Percentiles rank a stretch among this genome's conserved stretches.
Conservation (phyloP, 2,888 invertebrate species). For the Amblyteles armatorius region DNA sequence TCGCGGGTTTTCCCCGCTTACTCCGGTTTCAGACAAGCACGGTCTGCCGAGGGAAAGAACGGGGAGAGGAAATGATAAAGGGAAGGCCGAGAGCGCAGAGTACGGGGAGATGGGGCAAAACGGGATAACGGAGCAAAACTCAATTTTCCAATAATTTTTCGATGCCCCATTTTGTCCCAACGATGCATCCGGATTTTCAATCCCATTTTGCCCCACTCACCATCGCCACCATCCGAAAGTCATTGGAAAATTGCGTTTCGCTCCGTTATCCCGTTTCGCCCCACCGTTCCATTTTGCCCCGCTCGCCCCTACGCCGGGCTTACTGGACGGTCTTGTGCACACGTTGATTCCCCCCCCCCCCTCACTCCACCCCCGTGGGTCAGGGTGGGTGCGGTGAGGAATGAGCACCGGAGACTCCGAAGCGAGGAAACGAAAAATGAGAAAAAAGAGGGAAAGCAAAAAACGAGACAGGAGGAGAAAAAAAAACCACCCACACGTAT, state of each 20-base stretch:
- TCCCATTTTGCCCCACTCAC: no score
- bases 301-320: neutral
- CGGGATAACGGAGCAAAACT: no score
- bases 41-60: neutral
- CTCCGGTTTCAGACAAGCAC: neutral
- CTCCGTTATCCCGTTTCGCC: no score
- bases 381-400: neutral
- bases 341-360: neutral
- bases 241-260: no score
- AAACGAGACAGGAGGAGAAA: neutral
- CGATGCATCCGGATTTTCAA: no score
- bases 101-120: neutral
- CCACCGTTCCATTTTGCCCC: no score
- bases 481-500: no score
- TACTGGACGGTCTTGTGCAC: neutral
- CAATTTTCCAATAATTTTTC: no score
- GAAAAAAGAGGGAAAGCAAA: neutral
- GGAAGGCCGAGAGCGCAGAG: slow-evolving; percentile 6
- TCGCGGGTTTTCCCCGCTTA: slow-evolving; percentile 39
- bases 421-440: neutral
- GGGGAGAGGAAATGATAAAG: neutral
- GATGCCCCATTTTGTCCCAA: no score
- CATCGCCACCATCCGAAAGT: no score
- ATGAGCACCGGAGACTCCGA: neutral
- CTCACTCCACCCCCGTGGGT: neutral